Percentiles rank a stretch among this genome's conserved stretches.
These are phyloP conservation scores for Orthosia gracilis DNA, from an alignment of 2,888 invertebrate genomes.

Conservation along the genomic window DNA sequence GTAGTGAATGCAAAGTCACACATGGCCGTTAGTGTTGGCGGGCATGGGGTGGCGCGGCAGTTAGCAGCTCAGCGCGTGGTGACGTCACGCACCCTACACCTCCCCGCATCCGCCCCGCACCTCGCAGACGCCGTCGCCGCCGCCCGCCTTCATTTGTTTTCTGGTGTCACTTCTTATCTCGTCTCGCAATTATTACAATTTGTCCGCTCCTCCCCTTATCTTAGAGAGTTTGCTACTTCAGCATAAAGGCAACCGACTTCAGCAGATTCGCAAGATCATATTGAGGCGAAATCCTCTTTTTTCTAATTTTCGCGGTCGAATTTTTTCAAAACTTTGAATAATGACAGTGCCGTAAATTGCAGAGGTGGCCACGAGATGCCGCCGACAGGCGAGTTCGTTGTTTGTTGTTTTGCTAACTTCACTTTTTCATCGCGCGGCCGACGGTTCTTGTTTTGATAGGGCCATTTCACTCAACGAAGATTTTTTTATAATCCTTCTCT, in stretches of 20 bases:
- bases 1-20: slow-evolving; percentile 67
- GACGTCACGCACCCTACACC: slow-evolving; percentile 81
- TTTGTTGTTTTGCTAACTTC: slow-evolving; percentile 85
- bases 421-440: slow-evolving; percentile 82
- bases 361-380: slow-evolving; percentile 83
- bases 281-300: slow-evolving; percentile 82
- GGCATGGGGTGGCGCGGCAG: slow-evolving; percentile 70
- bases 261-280: slow-evolving; percentile 89
- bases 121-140: slow-evolving; percentile 68
- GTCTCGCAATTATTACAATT: slow-evolving; percentile 91
- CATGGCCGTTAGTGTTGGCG: slow-evolving; percentile 71
- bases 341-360: slow-evolving; percentile 86
- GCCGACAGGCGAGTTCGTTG: slow-evolving; percentile 78
- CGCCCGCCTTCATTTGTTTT: slow-evolving; percentile 90
- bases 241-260: slow-evolving; percentile 88
- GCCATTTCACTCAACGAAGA: slow-evolving; percentile 74
- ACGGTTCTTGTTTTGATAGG: slow-evolving; percentile 80
- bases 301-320: slow-evolving; percentile 80
- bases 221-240: slow-evolving; percentile 88
- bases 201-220: slow-evolving; percentile 91
- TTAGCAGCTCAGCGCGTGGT: slow-evolving; percentile 74
- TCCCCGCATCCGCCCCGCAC: slow-evolving; percentile 68
- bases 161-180: slow-evolving; percentile 91
- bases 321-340: slow-evolving; percentile 87
- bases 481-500: slow-evolving; percentile 68